Evolutionary conservation across 2,113 vertebrate genomes (phyloP).

Genomic region (Diphyllodes magnificus): DNA sequence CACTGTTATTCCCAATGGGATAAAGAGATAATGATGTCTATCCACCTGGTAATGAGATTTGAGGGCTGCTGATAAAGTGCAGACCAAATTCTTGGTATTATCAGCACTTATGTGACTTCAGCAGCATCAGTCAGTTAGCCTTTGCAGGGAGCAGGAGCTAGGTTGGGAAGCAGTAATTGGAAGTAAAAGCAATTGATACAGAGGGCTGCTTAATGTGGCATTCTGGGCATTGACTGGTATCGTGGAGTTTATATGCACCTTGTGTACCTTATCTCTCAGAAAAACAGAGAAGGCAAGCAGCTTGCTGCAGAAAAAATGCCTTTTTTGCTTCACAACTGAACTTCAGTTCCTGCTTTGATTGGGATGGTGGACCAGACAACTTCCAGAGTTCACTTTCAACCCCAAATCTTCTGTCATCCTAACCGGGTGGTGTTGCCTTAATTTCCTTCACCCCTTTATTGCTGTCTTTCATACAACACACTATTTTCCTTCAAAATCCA

Average conservation of each 20-base stretch:
- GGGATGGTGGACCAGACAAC: not conserved
- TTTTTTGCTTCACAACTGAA: not conserved
- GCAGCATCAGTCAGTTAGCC: not conserved
- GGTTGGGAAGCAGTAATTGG: not conserved
- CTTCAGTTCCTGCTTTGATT: not conserved
- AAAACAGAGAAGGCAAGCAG: not conserved
- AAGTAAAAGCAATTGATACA: not conserved
- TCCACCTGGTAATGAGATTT: constrained; percentile 55
- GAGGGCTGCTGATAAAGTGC: constrained; percentile 40
- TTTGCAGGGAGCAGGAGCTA: not conserved
- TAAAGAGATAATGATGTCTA: constrained; percentile 52
- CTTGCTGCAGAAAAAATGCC: not conserved
- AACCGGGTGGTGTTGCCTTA: not conserved
- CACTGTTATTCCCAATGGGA: constrained; percentile 8
- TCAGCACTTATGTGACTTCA: constrained; percentile 24
- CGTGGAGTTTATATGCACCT: not conserved
- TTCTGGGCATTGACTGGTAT: not conserved
- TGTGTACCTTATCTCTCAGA: not conserved
- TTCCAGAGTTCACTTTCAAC: not conserved
- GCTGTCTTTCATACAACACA: not conserved
- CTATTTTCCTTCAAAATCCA: not conserved
- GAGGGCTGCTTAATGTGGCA: not conserved
- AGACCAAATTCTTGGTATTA: constrained; percentile 46
- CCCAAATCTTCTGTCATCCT: not conserved
- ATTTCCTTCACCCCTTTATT: not conserved